phyloP scores from a whole-genome alignment of 2,888 invertebrate species.

The Ramazzottius varieornatus region DNA sequence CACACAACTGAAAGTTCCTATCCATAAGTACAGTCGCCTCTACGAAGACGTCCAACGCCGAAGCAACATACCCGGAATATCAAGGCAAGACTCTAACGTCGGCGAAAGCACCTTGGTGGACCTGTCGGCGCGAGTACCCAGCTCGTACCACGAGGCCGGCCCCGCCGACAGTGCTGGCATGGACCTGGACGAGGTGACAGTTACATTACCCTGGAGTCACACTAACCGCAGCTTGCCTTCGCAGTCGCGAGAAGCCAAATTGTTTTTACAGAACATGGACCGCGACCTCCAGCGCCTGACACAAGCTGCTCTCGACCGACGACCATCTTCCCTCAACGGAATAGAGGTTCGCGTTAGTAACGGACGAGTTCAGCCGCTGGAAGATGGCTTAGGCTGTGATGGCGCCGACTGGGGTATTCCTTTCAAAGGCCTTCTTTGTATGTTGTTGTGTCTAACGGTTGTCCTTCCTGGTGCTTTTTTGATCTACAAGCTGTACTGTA shows the following conservation, averaged over 20 bases:
- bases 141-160: no score
- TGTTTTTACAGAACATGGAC: slow-evolving; percentile 4
- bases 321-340: not conserved
- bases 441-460: not conserved
- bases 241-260: not conserved
- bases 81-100: no score
- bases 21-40: not conserved
- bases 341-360: no score
- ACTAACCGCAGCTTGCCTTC: not conserved
- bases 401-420: not conserved
- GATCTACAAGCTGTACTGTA: not conserved
- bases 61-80: not conserved
- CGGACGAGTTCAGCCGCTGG: not conserved
- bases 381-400: not conserved
- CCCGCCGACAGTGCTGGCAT: no score
- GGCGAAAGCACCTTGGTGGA: not conserved
- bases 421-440: not conserved
- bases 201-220: no score
- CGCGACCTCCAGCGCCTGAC: not conserved
- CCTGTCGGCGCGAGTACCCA: no score
- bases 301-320: not conserved
- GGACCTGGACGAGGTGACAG: not conserved
- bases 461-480: not conserved
- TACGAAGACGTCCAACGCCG: not conserved
- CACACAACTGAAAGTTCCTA: not conserved